These are phyloP conservation scores for Oscheius sp. DNA, from an alignment of 2,888 invertebrate genomes.

Conservation along the genomic window DNA sequence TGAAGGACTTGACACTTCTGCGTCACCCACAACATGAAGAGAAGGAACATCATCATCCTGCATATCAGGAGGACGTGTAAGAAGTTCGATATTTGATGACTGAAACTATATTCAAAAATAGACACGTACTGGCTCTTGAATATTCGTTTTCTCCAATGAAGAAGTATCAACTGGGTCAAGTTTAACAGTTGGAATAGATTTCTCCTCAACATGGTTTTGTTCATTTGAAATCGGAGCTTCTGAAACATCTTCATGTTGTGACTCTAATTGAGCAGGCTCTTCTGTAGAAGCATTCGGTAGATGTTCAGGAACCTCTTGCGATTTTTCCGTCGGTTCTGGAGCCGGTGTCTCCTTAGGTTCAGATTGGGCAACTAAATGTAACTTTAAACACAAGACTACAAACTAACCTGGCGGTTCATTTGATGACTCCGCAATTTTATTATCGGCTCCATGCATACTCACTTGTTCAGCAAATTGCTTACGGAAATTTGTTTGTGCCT, in stretches of 20 bases:
- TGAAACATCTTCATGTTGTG: too few relatives aligned
- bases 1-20: background rate
- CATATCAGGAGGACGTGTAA: background rate
- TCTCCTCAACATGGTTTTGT: too few relatives aligned
- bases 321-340: too few relatives aligned
- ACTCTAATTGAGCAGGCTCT: background rate
- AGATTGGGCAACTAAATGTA: constrained; percentile 18
- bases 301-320: too few relatives aligned
- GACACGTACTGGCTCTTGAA: background rate
- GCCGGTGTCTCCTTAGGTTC: too few relatives aligned
- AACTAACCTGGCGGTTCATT: too few relatives aligned
- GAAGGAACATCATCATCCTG: constrained; percentile 6
- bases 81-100: too few relatives aligned
- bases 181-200: background rate
- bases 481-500: background rate
- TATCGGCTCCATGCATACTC: background rate
- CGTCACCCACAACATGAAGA: background rate
- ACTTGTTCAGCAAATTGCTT: constrained; percentile 10
- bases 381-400: too few relatives aligned
- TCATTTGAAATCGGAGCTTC: too few relatives aligned
- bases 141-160: background rate
- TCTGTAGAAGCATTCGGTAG: too few relatives aligned
- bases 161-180: constrained; percentile 1
- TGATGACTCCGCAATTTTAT: background rate
- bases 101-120: background rate